Evolutionary conservation across 1,140 invertebrate species (phyloP).

Genomic region (Aphelinus certus): DNA sequence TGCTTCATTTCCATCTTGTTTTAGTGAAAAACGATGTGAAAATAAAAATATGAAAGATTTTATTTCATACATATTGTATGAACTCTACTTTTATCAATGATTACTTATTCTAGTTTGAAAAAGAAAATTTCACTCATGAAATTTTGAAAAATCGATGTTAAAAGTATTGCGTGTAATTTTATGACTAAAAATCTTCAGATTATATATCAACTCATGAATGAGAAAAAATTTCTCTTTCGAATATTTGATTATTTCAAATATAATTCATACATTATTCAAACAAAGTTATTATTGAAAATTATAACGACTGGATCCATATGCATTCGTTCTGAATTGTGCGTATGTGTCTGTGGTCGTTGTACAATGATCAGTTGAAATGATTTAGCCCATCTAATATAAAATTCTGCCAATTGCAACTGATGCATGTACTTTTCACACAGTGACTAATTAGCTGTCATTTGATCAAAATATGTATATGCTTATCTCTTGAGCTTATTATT

Average conservation of each 20-base stretch:
- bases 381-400: not conserved
- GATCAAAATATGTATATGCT: not conserved
- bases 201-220: too few relatives aligned
- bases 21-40: slow-evolving; percentile 1
- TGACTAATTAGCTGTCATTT: not conserved
- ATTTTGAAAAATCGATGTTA: slow-evolving; percentile 9
- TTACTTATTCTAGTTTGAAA: not conserved
- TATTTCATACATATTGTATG: not conserved
- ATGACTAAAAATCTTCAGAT: slow-evolving; percentile 2
- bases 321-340: not conserved
- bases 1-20: slow-evolving; percentile 19
- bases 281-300: too few relatives aligned
- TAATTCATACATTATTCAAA: too few relatives aligned
- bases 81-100: slow-evolving; percentile 5
- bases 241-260: too few relatives aligned
- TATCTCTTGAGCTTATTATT: slow-evolving; percentile 6
- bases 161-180: not conserved
- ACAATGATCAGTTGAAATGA: slow-evolving; percentile 17
- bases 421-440: not conserved
- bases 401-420: not conserved
- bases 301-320: not conserved
- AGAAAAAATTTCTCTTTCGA: too few relatives aligned
- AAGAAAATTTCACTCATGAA: slow-evolving; percentile 17
- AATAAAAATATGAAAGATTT: slow-evolving; percentile 19
- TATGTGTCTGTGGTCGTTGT: slow-evolving; percentile 1